Percentiles rank a stretch among this genome's conserved stretches.
Evolutionary conservation across 2,888 invertebrate species (phyloP).

Genomic region (Periphyllus acericola): DNA sequence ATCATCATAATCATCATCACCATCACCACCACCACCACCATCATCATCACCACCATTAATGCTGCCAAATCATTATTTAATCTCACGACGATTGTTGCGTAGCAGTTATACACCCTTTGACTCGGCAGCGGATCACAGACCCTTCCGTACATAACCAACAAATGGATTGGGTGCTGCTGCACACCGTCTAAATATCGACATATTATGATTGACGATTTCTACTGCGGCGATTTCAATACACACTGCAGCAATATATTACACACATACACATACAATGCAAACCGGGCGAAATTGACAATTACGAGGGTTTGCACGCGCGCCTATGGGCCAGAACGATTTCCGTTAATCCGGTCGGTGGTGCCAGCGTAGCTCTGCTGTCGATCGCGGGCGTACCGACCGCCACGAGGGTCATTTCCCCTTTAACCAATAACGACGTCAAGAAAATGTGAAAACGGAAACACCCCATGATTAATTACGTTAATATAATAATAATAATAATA

Average conservation of each 20-base stretch:
- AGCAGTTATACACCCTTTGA: constrained; percentile 2
- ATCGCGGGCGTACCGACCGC: background rate
- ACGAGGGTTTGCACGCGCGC: background rate
- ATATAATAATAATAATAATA: constrained; percentile 37
- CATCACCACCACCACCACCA: no score
- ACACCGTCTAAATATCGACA: constrained; percentile 25
- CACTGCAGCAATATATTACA: background rate
- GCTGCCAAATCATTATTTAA: background rate
- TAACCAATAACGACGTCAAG: constrained; percentile 31
- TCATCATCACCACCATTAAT: no score
- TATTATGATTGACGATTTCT: constrained; percentile 52
- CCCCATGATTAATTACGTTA: constrained; percentile 43
- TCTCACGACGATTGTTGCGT: background rate
- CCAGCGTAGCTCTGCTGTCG: background rate
- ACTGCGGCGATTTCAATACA: constrained; percentile 16
- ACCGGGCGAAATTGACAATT: constrained; percentile 40
- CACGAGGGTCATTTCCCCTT: constrained; percentile 28
- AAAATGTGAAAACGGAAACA: constrained; percentile 46
- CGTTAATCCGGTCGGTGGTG: constrained; percentile 20
- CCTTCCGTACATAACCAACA: background rate
- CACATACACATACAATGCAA: background rate
- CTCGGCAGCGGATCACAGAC: background rate
- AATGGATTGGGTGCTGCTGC: background rate
- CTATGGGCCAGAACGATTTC: constrained; percentile 25
- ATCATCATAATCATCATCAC: background rate